A percentile compares a stretch with the other conserved stretches of the same genome.
Evolutionary conservation across 1,140 invertebrate genomes (phyloP).

Genomic region (Eurosta solidaginis): DNA sequence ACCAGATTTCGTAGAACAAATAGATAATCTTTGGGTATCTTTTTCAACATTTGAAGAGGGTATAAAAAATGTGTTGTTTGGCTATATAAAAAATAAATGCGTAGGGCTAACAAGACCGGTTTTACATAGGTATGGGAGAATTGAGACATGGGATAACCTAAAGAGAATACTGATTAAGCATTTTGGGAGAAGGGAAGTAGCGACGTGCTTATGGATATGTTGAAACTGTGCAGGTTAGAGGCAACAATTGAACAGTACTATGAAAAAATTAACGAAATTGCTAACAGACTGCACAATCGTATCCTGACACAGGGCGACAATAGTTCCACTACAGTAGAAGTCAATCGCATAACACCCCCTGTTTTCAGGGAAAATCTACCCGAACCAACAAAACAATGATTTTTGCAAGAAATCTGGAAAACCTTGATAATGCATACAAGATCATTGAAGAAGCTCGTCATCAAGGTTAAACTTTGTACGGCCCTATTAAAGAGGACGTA

Average conservation of each 20-base stretch:
- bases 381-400: constrained; percentile 36
- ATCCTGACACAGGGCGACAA: constrained; percentile 31
- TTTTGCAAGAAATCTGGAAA: constrained; percentile 30
- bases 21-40: constrained; percentile 13
- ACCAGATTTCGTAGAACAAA: constrained; percentile 31
- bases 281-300: constrained; percentile 30
- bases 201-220: neutral
- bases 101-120: no score
- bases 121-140: no score
- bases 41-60: neutral
- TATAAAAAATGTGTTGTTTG: neutral
- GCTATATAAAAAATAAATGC: neutral
- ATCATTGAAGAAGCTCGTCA: constrained; percentile 23
- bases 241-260: neutral
- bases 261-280: no score
- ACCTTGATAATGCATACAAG: constrained; percentile 32
- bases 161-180: neutral
- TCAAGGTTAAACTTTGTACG: neutral
- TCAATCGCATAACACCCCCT: constrained; percentile 32
- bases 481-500: neutral
- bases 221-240: neutral
- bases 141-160: neutral
- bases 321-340: constrained; percentile 30
- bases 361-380: constrained; percentile 31
- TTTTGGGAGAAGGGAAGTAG: neutral